phyloP scores from a whole-genome alignment of 2,888 invertebrate genomes.

The Xylocampa areola region DNA sequence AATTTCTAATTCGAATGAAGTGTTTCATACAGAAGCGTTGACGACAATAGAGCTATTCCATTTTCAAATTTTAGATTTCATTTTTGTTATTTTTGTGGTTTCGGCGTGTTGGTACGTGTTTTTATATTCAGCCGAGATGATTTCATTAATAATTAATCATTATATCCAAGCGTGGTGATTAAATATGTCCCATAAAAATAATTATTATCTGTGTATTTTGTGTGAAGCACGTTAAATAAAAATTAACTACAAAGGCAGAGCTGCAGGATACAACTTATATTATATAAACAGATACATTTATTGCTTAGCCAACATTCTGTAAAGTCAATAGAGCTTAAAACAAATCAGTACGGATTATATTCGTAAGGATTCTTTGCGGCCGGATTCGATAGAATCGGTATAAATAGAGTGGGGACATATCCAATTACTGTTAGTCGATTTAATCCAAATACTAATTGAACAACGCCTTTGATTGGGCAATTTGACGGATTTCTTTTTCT shows the following conservation, averaged over 20 bases:
- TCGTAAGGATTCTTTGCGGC: conserved; percentile 61
- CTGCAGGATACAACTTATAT: background rate
- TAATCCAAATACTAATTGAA: conserved; percentile 53
- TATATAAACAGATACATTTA: conserved; percentile 24
- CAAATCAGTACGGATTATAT: conserved; percentile 60
- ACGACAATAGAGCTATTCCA: conserved; percentile 58
- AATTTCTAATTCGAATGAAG: conserved; percentile 69
- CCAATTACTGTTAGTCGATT: conserved; percentile 59
- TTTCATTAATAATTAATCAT: background rate
- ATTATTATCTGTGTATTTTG: too few relatives aligned
- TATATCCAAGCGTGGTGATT: background rate
- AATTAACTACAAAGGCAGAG: too few relatives aligned
- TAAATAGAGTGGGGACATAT: conserved; percentile 46
- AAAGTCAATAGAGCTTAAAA: conserved; percentile 62
- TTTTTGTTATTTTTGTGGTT: background rate
- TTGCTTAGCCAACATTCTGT: conserved; percentile 53
- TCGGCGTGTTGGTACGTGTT: background rate
- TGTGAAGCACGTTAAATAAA: too few relatives aligned
- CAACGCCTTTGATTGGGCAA: conserved; percentile 66
- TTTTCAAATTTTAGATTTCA: conserved; percentile 41
- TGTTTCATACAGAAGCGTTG: conserved; percentile 70
- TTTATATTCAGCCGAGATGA: background rate
- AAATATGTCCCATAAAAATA: background rate
- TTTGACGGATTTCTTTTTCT: conserved; percentile 56
- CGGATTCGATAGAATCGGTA: conserved; percentile 48